A percentile compares a stretch with the other conserved stretches of the same genome.
phyloP scores from a whole-genome alignment of 2,888 invertebrate genomes.

The Metopia argyrocephala region DNA sequence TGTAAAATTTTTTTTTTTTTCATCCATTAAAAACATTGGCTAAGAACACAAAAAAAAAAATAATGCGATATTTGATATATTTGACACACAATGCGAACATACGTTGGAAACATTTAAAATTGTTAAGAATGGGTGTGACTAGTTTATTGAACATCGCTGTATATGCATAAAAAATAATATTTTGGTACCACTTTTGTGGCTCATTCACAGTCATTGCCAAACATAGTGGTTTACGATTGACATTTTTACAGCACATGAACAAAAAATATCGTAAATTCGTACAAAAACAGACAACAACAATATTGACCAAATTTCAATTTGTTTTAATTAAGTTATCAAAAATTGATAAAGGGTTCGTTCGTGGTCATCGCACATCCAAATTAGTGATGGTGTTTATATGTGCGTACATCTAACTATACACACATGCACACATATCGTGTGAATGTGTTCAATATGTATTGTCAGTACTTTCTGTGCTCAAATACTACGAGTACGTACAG shows the following conservation, averaged over 20 bases:
- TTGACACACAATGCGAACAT: too few relatives aligned
- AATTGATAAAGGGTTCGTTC: slow-evolving; percentile 66
- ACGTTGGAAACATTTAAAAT: too few relatives aligned
- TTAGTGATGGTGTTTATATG: slow-evolving; percentile 23
- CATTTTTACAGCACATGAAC: slow-evolving; percentile 26
- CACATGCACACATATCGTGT: not conserved
- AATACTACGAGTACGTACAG: too few relatives aligned
- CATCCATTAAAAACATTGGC: too few relatives aligned
- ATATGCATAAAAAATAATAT: too few relatives aligned
- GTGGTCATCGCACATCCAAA: slow-evolving; percentile 51
- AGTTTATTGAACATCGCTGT: too few relatives aligned
- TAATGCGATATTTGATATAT: too few relatives aligned
- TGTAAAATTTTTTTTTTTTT: too few relatives aligned
- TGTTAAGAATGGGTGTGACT: too few relatives aligned
- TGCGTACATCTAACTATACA: not conserved
- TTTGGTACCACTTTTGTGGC: slow-evolving; percentile 42
- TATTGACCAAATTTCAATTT: slow-evolving; percentile 66
- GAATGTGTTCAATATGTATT: not conserved
- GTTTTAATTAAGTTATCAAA: slow-evolving; percentile 67
- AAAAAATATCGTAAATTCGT: not conserved
- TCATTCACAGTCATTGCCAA: slow-evolving; percentile 40
- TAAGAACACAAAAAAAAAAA: too few relatives aligned
- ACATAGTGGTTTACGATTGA: slow-evolving; percentile 10
- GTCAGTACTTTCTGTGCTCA: too few relatives aligned
- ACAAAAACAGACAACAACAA: slow-evolving; percentile 45